Evolutionary conservation across 2,113 vertebrate species (phyloP).

Genomic region (Prolemur simus): DNA sequence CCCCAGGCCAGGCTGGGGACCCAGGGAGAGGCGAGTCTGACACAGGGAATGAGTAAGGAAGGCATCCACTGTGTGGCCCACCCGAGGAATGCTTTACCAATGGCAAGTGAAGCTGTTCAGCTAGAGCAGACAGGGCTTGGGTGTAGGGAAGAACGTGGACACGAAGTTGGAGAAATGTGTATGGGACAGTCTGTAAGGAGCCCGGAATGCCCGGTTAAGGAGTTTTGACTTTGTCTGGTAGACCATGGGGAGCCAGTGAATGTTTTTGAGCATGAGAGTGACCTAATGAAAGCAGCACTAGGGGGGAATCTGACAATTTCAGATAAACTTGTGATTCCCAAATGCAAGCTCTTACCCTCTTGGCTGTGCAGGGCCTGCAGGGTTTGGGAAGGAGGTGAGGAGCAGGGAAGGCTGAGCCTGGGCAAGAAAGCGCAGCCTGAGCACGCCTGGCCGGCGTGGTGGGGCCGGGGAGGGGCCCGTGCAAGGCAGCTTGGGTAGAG

Average conservation of each 20-base stretch:
- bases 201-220: neutral
- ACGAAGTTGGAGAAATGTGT: neutral
- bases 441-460: fast-evolving
- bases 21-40: neutral
- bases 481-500: neutral
- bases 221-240: neutral
- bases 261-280: neutral
- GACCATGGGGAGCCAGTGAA: neutral
- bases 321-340: neutral
- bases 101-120: fast-evolving
- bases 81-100: neutral
- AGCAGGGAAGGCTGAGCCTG: neutral
- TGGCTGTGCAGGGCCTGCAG: neutral
- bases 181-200: neutral
- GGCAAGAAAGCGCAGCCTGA: neutral
- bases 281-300: neutral
- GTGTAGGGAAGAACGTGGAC: neutral
- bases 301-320: neutral
- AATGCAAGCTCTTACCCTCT: neutral
- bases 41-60: fast-evolving
- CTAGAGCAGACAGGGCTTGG: neutral
- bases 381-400: neutral
- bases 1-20: neutral
- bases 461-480: fast-evolving
- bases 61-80: neutral